A percentile compares a stretch with the other conserved stretches of the same genome.
phyloP scores from a whole-genome alignment of 2,113 vertebrate genomes.

The Mesitornis unicolor region DNA sequence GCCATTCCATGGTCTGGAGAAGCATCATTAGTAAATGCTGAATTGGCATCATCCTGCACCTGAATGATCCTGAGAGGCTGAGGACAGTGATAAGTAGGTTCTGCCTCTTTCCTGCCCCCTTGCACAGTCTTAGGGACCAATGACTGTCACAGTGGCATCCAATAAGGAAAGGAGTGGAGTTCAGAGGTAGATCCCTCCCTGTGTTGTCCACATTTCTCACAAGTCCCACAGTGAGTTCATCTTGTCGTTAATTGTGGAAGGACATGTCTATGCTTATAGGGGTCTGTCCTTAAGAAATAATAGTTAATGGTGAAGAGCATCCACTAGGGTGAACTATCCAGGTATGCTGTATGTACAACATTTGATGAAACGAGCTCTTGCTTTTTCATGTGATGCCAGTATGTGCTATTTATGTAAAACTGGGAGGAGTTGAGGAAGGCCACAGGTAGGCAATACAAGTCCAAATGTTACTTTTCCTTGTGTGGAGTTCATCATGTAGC shows the following conservation, averaged over 20 bases:
- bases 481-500: background rate
- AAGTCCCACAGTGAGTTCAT: background rate
- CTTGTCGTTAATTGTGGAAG: background rate
- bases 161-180: background rate
- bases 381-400: background rate
- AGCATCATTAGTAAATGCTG: background rate
- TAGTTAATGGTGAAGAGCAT: background rate
- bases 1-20: background rate
- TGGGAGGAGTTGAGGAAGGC: background rate
- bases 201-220: background rate
- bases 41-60: background rate
- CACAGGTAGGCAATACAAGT: background rate
- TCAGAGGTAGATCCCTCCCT: background rate
- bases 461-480: background rate
- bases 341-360: too few relatives aligned
- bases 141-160: background rate
- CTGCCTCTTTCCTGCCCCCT: background rate
- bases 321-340: background rate
- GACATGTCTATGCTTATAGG: rapidly evolving
- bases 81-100: background rate
- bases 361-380: background rate
- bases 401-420: background rate
- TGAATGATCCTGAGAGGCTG: background rate
- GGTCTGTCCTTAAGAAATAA: background rate
- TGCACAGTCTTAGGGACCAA: background rate